Percentiles rank a stretch among this genome's conserved stretches.
Conservation (phyloP, 1,140 invertebrate species). For the Hermatobates lingyangjiaoensis region DNA sequence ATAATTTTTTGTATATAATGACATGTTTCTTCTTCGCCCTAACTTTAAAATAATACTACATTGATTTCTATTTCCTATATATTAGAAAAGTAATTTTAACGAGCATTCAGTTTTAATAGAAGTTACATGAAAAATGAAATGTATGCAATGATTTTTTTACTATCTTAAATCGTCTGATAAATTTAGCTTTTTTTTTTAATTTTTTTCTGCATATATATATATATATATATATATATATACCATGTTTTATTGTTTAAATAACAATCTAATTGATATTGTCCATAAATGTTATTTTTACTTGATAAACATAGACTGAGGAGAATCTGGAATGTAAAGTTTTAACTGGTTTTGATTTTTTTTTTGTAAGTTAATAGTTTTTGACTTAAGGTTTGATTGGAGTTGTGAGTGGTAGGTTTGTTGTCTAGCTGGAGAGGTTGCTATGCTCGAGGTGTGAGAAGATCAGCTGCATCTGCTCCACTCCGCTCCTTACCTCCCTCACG, state of each 20-base stretch:
- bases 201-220: too few species aligned
- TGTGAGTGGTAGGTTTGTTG: conserved; percentile 7
- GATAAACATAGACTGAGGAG: neutral
- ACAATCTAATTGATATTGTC: neutral
- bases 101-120: too few species aligned
- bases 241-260: neutral
- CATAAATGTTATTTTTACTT: neutral
- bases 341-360: conserved; percentile 5
- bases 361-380: conserved; percentile 4
- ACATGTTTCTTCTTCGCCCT: too few species aligned
- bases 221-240: too few species aligned
- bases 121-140: too few species aligned
- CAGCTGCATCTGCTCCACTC: conserved; percentile 27
- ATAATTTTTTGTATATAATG: too few species aligned
- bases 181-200: too few species aligned
- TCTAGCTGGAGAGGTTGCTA: conserved; percentile 32
- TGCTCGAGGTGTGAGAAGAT: conserved; percentile 30
- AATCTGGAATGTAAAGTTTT: neutral
- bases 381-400: neutral
- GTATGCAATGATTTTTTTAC: too few species aligned
- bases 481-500: conserved; percentile 6
- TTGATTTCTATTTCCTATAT: too few species aligned
- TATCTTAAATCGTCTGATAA: too few species aligned
- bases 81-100: too few species aligned
- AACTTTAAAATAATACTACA: too few species aligned